phyloP scores from a whole-genome alignment of 2,797 vertebrate species.

The Melanotaenia parkinsoni region DNA sequence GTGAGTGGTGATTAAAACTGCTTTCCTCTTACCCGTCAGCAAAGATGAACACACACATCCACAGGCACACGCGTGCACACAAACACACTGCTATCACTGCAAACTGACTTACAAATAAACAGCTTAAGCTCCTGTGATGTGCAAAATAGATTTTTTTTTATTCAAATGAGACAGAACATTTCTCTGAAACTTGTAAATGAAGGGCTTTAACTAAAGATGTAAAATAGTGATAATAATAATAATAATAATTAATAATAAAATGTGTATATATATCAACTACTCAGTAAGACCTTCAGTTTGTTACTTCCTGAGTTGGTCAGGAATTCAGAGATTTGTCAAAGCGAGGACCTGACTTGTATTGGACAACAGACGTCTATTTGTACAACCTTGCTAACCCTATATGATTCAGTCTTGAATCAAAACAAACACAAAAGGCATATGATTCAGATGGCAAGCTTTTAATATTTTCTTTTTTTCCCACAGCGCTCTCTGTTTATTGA shows the following conservation, averaged over 20 bases:
- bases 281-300: neutral
- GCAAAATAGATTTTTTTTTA: slow-evolving; percentile 71
- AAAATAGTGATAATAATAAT: slow-evolving; percentile 22
- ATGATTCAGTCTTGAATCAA: slow-evolving; percentile 10
- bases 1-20: slow-evolving; percentile 81
- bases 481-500: neutral
- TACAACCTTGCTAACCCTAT: slow-evolving; percentile 5
- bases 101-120: slow-evolving; percentile 76
- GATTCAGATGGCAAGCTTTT: slow-evolving; percentile 13
- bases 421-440: neutral
- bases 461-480: neutral
- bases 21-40: slow-evolving; percentile 75
- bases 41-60: slow-evolving; percentile 30
- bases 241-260: neutral
- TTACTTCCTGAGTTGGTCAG: neutral
- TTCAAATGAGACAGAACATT: slow-evolving; percentile 48
- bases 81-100: slow-evolving; percentile 52
- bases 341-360: neutral
- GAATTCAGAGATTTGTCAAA: neutral
- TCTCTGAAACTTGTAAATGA: slow-evolving; percentile 34
- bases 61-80: slow-evolving; percentile 11
- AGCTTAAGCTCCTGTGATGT: slow-evolving; percentile 80
- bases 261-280: neutral
- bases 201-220: slow-evolving; percentile 21
- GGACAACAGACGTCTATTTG: slow-evolving; percentile 4